Conservation (phyloP, 2,888 invertebrate species). For the Belgica antarctica region DNA sequence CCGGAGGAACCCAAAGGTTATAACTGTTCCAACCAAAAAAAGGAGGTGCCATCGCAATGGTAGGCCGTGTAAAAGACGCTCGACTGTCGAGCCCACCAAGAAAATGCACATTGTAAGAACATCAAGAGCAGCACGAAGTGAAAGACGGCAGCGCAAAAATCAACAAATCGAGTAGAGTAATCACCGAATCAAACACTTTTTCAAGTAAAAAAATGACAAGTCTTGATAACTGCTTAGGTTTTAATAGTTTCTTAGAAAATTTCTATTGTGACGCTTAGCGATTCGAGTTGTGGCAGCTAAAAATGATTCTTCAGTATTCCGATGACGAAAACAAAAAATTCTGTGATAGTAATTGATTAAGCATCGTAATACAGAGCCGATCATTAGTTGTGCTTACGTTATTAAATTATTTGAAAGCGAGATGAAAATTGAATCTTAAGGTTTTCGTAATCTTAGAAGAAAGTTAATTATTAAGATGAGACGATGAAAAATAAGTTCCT, state of each 20-base stretch:
- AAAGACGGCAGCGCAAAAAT: not conserved
- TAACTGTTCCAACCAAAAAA: not conserved
- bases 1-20: not conserved
- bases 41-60: not conserved
- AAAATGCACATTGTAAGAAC: not conserved
- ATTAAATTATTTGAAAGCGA: not conserved
- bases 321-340: not conserved
- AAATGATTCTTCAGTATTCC: constrained; percentile 13
- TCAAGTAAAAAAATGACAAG: constrained; percentile 16
- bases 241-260: not conserved
- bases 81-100: not conserved
- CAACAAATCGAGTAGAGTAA: constrained; percentile 12
- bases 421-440: not conserved
- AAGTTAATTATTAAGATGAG: not conserved
- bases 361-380: constrained; percentile 11
- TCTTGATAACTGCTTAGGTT: not conserved
- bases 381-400: not conserved
- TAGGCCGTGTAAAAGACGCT: too few relatives aligned
- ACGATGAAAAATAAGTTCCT: constrained; percentile 23
- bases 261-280: constrained; percentile 4
- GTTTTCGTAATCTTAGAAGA: not conserved
- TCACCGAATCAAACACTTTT: not conserved
- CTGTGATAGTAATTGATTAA: constrained; percentile 40
- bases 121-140: not conserved
- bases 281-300: constrained; percentile 36